phyloP scores from a whole-genome alignment of 2,113 vertebrate species.

The Ellobius talpinus region DNA sequence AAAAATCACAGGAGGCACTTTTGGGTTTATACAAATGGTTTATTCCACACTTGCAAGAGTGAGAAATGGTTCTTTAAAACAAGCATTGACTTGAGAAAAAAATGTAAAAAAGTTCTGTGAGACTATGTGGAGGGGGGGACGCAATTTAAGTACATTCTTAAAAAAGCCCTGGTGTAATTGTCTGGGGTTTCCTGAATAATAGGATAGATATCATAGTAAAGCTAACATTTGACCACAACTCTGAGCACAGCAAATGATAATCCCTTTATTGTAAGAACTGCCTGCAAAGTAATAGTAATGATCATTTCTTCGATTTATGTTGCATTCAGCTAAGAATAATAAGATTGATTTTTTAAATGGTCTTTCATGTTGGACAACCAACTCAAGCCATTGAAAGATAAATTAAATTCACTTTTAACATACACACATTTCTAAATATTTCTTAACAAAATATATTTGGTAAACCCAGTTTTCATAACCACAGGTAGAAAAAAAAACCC shows the following conservation, averaged over 20 bases:
- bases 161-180: background rate
- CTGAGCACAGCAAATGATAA: background rate
- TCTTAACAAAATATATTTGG: background rate
- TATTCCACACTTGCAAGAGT: constrained; percentile 78
- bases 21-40: constrained; percentile 82
- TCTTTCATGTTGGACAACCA: constrained; percentile 9
- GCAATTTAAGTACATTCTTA: background rate
- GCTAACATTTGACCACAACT: background rate
- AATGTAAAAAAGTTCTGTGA: background rate
- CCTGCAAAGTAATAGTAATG: background rate
- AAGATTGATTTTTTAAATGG: background rate
- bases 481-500: background rate
- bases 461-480: background rate
- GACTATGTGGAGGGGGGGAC: background rate
- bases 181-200: constrained; percentile 32
- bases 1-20: constrained; percentile 81
- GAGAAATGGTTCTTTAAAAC: constrained; percentile 70
- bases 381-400: background rate
- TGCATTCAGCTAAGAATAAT: background rate
- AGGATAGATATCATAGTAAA: background rate
- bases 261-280: background rate
- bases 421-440: constrained; percentile 23
- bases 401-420: background rate
- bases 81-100: constrained; percentile 36
- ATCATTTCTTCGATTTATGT: background rate